phyloP scores from a whole-genome alignment of 30 jellyfish, hydroid and myxozoan species.

The Aurelia aurita region DNA sequence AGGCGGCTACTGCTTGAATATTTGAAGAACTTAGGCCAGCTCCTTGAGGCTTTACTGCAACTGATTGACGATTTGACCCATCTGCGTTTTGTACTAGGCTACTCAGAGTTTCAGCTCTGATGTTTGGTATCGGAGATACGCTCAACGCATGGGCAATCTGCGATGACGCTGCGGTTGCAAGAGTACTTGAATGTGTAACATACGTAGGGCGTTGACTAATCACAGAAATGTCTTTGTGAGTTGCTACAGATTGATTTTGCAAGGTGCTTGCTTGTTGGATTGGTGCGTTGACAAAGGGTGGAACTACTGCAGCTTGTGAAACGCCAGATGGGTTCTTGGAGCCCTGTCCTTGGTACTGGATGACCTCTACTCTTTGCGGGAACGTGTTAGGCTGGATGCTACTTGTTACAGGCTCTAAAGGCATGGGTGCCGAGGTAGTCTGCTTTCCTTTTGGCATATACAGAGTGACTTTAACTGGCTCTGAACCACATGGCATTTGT shows the following conservation, averaged over 20 bases:
- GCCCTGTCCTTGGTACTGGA: slow-evolving; percentile 47
- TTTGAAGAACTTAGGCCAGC: not conserved
- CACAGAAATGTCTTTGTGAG: slow-evolving; percentile 13
- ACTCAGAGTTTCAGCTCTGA: not conserved
- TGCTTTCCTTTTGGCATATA: slow-evolving; percentile 77
- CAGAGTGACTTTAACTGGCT: slow-evolving; percentile 74
- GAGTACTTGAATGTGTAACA: slow-evolving; percentile 6
- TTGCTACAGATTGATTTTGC: slow-evolving; percentile 5
- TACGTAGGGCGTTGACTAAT: slow-evolving; percentile 4
- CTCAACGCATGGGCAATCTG: not conserved
- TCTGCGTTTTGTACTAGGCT: not conserved
- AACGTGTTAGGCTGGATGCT: not conserved
- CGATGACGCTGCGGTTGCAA: not conserved
- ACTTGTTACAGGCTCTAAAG: not conserved
- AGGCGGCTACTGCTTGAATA: slow-evolving; percentile 4
- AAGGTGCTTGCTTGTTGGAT: not conserved
- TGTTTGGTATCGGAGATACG: too few species aligned
- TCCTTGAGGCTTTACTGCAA: not conserved
- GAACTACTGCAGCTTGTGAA: not conserved
- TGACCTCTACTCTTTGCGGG: slow-evolving; percentile 75
- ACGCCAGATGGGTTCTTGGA: not conserved
- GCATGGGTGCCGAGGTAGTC: not conserved
- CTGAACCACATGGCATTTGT: slow-evolving; percentile 75
- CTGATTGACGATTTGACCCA: not conserved
- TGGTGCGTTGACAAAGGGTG: not conserved